Evolutionary conservation across 2,797 vertebrate genomes (phyloP), one percentile per base, ranked within the genome.

Genomic region (Jordanella pulchra): DNA sequence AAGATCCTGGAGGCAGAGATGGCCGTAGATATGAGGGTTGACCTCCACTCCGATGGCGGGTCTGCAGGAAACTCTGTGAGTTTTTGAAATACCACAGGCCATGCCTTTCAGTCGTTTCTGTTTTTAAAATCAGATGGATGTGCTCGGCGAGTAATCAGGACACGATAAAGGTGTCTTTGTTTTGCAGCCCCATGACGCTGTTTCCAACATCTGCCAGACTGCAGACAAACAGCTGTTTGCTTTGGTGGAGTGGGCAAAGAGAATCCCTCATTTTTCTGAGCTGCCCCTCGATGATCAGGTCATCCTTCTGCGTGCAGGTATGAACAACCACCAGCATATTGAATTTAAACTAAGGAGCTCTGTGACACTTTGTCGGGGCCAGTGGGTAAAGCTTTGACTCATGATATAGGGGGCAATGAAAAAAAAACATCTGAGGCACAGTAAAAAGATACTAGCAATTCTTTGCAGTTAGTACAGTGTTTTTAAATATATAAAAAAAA

Each of bases 181-280:
- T 86, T 65, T 86, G 35, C 17, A 99, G 98, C 96, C 96, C 78
- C 97, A 97, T 1, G 98, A 99, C 92, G 97, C 98, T 0, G 98
- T 99, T 73, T 98, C 96, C 79, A 99, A 99, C 95, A 99, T 99
- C 84, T 99, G 98, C 90, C 98, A 99, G 84, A 98, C 98, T 1
- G 98, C 98, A 5, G 98, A 99, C 93, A 99, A 99, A 72, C 98
- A 99, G 93, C 96, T 99, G 64, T 99, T 97, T 94, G 97, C 97
- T 2, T 89, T 99, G 89, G 98, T 99, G 81, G 98, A 99, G 89
- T 99, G 98, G 98, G 98, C 98, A 75, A 99, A 99, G 92, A 95
- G 97, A 84, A 95, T 99, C 85, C 98, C 98, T 3, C 98, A 98
- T 86, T 99, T 99, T 91, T 99, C 97, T 0, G 97, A 99, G 90